Conservation (phyloP, 1,140 invertebrate genomes). For the Caenorhabditis inopinata region DNA sequence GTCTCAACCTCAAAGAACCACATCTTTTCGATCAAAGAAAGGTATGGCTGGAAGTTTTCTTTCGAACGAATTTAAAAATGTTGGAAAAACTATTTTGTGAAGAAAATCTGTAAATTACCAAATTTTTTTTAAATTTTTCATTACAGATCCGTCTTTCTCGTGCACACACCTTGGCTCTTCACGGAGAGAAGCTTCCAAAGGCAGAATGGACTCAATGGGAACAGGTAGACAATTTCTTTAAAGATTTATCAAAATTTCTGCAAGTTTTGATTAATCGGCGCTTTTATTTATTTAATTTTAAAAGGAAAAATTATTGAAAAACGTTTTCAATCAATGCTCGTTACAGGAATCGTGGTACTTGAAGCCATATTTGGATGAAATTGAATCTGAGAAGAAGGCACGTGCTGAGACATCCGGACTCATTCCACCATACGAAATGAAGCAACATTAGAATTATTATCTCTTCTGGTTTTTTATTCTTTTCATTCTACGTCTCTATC, state of each 20-base stretch:
- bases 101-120: not conserved
- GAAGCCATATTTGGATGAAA: slow-evolving; percentile 64
- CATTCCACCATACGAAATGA: slow-evolving; percentile 56
- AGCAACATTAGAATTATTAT: slow-evolving; percentile 42
- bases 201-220: slow-evolving; percentile 64
- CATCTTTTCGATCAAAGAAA: slow-evolving; percentile 42
- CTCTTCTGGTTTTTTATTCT: no score
- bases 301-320: no score
- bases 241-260: no score
- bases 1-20: slow-evolving; percentile 58
- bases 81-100: no score
- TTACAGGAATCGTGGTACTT: slow-evolving; percentile 64
- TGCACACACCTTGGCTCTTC: slow-evolving; percentile 59
- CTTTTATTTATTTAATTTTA: no score
- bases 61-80: no score
- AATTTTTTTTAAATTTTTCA: not conserved
- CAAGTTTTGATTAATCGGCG: no score
- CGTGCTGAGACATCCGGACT: slow-evolving; percentile 54
- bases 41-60: no score
- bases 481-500: no score
- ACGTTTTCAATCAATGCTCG: not conserved
- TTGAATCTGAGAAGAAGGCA: slow-evolving; percentile 63
- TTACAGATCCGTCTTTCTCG: slow-evolving; percentile 54
- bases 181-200: slow-evolving; percentile 63
- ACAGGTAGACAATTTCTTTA: slow-evolving; percentile 41